These are phyloP conservation scores for Mesorhabditis belari DNA, from an alignment of 2,888 invertebrate genomes.

Conservation along the genomic window DNA sequence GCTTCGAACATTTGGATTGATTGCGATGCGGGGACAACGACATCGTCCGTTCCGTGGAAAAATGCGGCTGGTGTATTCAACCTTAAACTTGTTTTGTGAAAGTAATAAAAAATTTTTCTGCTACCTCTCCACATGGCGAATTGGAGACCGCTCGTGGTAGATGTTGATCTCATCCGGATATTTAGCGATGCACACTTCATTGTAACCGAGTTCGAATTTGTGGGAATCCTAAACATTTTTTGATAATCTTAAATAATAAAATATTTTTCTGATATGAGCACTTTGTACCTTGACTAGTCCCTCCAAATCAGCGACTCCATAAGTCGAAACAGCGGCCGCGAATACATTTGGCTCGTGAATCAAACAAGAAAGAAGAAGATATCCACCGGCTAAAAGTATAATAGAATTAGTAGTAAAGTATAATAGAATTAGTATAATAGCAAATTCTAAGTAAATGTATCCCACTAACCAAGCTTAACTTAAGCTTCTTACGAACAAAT, in stretches of 20 bases:
- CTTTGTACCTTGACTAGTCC: conserved; percentile 48
- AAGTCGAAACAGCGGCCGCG: conserved; percentile 55
- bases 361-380: conserved; percentile 30
- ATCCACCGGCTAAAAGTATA: conserved; percentile 25
- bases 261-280: no score
- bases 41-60: conserved; percentile 55
- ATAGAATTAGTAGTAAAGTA: no score
- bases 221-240: no score
- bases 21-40: conserved; percentile 55
- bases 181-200: neutral
- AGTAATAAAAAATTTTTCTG: no score
- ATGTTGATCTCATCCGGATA: neutral
- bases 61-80: conserved; percentile 55
- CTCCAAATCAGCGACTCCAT: conserved; percentile 56
- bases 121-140: conserved; percentile 51
- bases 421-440: no score
- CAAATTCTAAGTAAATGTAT: no score
- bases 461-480: no score
- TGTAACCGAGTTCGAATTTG: neutral
- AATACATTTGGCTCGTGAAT: conserved; percentile 50
- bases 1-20: conserved; percentile 55
- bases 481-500: no score
- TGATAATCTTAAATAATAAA: no score
- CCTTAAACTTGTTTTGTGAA: no score
- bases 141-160: conserved; percentile 48